Evolutionary conservation across 2,113 vertebrate genomes (phyloP), one percentile per base, ranked within the genome.

Genomic region (Mionectes macconnelli): DNA sequence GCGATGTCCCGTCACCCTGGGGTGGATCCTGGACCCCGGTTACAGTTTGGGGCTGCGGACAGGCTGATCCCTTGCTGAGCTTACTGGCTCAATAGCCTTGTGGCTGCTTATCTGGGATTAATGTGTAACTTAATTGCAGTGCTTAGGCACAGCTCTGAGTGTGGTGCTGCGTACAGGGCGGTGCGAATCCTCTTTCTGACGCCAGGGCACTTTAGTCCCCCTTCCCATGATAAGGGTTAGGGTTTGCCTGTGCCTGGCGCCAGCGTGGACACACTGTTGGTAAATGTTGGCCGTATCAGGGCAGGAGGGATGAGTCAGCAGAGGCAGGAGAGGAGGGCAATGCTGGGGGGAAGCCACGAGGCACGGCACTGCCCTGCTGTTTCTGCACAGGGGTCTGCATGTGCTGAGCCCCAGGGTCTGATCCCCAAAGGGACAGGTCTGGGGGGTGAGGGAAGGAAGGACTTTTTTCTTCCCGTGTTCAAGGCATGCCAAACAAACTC

Each of bases 71-170:
- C 95, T 94, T 60, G 95, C 84, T 91, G 89, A 95, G 93, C 67
- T 75, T 50, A 8, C 53, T 91, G 89, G 42, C 95, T 95, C 44
- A n/a, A 80, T 47, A 59, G 49, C 79, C 91, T 93, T 79, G 83
- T 96, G 97, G 80, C 88, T 84, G 89, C 94, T 97, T 96, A 92
- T 89, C 73, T 96, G 30, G 83, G 96, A 95, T 98, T 97, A 97
- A 96, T 94, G 24, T 89, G 57, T 97, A 96, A 93, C 93, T 40
- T 25, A 17, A 7, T 57, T 78, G 50, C 66, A 31, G 49, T 1
- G 40, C 13, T 66, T 5, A 12, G 69, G 72, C 45, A 7, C 25
- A 5, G 19, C 37, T 47, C 40, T 14, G 7, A 92, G 53, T 1
- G 9, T 10, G 45, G 17, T n/a, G 59, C 67, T 55, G 67, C 27